Conservation (phyloP, 2,797 vertebrate species). For the Petrocephalus sullivani region DNA sequence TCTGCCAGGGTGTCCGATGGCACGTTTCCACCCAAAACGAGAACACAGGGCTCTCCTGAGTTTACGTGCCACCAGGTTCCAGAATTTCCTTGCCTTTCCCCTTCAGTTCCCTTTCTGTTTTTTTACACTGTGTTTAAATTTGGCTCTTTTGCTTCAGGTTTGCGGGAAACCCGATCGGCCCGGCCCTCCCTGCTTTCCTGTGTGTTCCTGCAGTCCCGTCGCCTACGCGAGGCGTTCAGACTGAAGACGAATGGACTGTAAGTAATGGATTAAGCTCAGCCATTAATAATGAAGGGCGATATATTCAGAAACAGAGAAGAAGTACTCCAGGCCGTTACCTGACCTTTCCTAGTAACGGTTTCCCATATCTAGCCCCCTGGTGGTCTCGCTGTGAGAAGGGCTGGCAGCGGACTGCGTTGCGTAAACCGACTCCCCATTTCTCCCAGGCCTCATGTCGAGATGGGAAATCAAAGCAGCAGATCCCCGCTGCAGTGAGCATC, state of each 20-base stretch:
- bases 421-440: background rate
- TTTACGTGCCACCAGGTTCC: background rate
- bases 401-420: background rate
- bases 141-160: background rate
- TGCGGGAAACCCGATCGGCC: background rate
- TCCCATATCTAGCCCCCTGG: background rate
- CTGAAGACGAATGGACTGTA: constrained; percentile 9
- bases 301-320: background rate
- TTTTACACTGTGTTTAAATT: background rate
- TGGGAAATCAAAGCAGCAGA: background rate
- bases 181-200: background rate
- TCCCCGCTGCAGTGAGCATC: background rate
- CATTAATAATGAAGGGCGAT: constrained; percentile 1
- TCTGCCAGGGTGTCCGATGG: background rate
- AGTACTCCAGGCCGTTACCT: background rate
- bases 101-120: background rate
- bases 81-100: background rate
- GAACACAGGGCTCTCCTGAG: background rate
- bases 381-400: background rate
- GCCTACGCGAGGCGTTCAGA: background rate
- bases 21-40: no score
- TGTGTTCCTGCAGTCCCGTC: background rate
- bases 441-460: background rate
- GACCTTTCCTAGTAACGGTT: background rate
- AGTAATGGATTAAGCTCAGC: constrained; percentile 5